phyloP scores from a whole-genome alignment of 2,888 invertebrate genomes.

The Acanthacorydalis orientalis region DNA sequence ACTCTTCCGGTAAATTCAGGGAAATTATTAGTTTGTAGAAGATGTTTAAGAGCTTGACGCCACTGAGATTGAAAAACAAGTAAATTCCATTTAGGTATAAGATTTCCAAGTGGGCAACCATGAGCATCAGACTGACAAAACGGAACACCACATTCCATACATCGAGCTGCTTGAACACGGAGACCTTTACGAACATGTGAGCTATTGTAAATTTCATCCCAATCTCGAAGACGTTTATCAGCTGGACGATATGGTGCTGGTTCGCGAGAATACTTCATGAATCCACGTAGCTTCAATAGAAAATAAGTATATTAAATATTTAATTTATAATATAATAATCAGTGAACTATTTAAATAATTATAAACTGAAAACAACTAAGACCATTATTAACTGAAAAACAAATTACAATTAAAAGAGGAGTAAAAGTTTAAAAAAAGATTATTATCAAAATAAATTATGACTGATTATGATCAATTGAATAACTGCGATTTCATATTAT shows the following conservation, averaged over 20 bases:
- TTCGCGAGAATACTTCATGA: slow-evolving; percentile 91
- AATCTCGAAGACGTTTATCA: slow-evolving; percentile 75
- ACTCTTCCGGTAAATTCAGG: slow-evolving; percentile 58
- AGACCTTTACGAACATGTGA: slow-evolving; percentile 76
- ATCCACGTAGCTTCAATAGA: slow-evolving; percentile 45
- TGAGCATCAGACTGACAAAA: slow-evolving; percentile 85
- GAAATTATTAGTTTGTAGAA: slow-evolving; percentile 97
- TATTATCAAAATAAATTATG: too few relatives aligned
- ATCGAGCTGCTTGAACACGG: slow-evolving; percentile 79
- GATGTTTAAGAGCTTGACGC: slow-evolving; percentile 81
- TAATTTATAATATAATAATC: too few relatives aligned
- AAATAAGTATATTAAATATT: background rate
- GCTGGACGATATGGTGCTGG: slow-evolving; percentile 71
- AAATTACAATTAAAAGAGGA: too few relatives aligned
- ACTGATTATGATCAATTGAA: too few relatives aligned
- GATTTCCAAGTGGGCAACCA: slow-evolving; percentile 95
- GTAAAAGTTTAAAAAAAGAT: too few relatives aligned
- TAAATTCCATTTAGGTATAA: slow-evolving; percentile 99
- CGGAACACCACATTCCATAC: slow-evolving; percentile 99
- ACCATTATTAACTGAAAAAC: too few relatives aligned
- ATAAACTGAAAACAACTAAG: too few relatives aligned
- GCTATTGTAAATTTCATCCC: slow-evolving; percentile 92
- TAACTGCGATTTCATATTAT: background rate
- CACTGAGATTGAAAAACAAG: slow-evolving; percentile 88
- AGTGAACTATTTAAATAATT: too few relatives aligned